These are phyloP conservation scores for Hermetia illucens DNA, from an alignment of 1,140 invertebrate genomes.

Conservation along the genomic window DNA sequence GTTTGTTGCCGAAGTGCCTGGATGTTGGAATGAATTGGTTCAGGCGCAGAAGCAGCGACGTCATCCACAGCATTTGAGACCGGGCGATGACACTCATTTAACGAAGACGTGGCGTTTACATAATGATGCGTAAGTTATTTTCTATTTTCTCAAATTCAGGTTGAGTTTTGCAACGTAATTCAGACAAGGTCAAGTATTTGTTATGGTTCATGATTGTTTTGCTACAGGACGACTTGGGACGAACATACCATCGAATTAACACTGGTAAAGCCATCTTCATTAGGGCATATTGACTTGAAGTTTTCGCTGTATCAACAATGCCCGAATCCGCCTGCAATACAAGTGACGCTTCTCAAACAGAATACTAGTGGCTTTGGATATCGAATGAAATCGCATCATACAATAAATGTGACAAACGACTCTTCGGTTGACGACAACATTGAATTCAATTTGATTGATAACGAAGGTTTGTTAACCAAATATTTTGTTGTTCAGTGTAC, in stretches of 20 bases:
- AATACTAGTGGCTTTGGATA: constrained; percentile 57
- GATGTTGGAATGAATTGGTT: constrained; percentile 84
- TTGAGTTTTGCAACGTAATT: no score
- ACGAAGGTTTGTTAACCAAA: constrained; percentile 1
- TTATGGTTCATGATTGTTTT: constrained; percentile 6
- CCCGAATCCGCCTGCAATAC: constrained; percentile 42
- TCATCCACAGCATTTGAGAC: constrained; percentile 62
- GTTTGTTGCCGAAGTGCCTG: constrained; percentile 77
- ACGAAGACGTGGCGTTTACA: constrained; percentile 77
- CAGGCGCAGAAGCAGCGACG: constrained; percentile 75
- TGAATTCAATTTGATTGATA: constrained; percentile 35
- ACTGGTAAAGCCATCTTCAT: constrained; percentile 53
- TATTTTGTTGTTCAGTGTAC: no score
- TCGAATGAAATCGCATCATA: constrained; percentile 28
- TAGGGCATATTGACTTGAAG: constrained; percentile 78
- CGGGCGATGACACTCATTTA: constrained; percentile 60
- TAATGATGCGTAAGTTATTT: constrained; percentile 50
- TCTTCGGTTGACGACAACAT: constrained; percentile 41
- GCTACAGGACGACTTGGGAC: constrained; percentile 62
- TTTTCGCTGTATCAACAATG: constrained; percentile 67
- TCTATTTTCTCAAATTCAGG: no score
- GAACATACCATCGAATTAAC: constrained; percentile 84
- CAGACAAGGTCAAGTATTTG: neutral
- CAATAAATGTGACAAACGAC: constrained; percentile 11
- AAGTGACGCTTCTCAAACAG: constrained; percentile 74